Conservation (phyloP, 2,888 invertebrate genomes). For the Escarpia spicata region DNA sequence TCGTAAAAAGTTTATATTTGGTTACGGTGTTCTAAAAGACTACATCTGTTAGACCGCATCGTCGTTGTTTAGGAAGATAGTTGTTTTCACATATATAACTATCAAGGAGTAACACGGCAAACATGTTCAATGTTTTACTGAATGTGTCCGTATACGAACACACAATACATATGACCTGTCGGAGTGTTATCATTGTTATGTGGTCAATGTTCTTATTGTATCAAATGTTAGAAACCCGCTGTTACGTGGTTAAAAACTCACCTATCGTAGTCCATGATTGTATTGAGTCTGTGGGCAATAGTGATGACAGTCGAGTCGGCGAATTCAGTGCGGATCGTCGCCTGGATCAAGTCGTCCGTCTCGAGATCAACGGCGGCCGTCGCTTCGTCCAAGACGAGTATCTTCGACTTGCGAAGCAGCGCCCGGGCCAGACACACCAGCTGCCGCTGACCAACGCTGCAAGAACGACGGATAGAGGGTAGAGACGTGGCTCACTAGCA, state of each 20-base stretch:
- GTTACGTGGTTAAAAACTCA: conserved; percentile 6
- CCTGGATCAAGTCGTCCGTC: conserved; percentile 63
- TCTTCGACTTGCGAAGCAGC: conserved; percentile 60
- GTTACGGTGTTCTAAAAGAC: too few relatives aligned
- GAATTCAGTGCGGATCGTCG: conserved; percentile 58
- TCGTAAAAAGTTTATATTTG: too few relatives aligned
- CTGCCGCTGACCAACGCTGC: conserved; percentile 65
- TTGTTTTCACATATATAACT: too few relatives aligned
- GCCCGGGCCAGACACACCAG: conserved; percentile 63
- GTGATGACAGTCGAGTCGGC: conserved; percentile 61
- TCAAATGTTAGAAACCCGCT: too few relatives aligned
- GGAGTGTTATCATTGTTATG: too few relatives aligned
- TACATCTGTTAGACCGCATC: too few relatives aligned
- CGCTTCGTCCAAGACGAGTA: conserved; percentile 62
- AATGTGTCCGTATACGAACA: too few relatives aligned
- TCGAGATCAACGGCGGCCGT: conserved; percentile 51
- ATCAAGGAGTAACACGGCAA: too few relatives aligned
- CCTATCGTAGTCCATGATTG: conserved; percentile 61
- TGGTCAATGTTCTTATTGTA: too few relatives aligned
- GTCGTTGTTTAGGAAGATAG: too few relatives aligned
- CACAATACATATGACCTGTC: too few relatives aligned
- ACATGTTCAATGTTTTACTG: too few relatives aligned
- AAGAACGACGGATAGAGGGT: conserved; percentile 34
- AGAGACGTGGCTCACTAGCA: conserved; percentile 53
- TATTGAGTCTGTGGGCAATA: conserved; percentile 64